Base-by-base conservation (phyloP, 2,113 vertebrate genomes). In the Microtus oregoni region DNA sequence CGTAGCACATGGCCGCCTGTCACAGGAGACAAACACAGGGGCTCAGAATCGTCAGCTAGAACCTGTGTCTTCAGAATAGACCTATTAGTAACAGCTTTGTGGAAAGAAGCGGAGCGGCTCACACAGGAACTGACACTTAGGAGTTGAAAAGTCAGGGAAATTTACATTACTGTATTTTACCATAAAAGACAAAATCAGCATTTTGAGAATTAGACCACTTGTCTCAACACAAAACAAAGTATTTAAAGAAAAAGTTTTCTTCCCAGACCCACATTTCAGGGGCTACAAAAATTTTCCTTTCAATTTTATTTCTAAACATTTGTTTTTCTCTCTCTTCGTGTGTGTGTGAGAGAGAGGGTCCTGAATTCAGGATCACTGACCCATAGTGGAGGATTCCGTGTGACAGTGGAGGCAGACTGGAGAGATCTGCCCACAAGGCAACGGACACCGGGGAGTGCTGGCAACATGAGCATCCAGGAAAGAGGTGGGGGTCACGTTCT, bases 1-100 rank as follows among this genome's bases (percentile, higher is more conserved):
- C 98, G 17, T 99, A 99, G 96, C 99, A 99, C 99, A 99, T 99
- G 75, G 99, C 99, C 1, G 99, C 99, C 99, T 99, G 17, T 0
- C 97, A 94, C 96, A 97, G 93, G 98, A n/a, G 95, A 96, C 91
- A 75, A 10, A 58, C 0, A 30, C 7, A 38, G 11, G 17, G 61
- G 10, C 28, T 94, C 77, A 95, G 92, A 75, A 47, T 17, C 19
- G 52, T 28, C 44, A 2, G 2, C 65, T 3, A 75, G 10, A 55
- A 35, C 2, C 19, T 35, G 20, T 0, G 2, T 19, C 28, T 24
- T 65, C 44, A 6, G 22, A 44, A 26, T 58, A 58, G 19, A 67
- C 15, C 50, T 67, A n/a, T 12, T 17, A 35, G 22, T 20, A 7
- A 67, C 28, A 38, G 55, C 6, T 28, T 81, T 86, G 83, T 17